Evolutionary conservation across 2,113 vertebrate genomes (phyloP), one percentile per base, ranked within the genome.

Genomic region (Carassius carassius): DNA sequence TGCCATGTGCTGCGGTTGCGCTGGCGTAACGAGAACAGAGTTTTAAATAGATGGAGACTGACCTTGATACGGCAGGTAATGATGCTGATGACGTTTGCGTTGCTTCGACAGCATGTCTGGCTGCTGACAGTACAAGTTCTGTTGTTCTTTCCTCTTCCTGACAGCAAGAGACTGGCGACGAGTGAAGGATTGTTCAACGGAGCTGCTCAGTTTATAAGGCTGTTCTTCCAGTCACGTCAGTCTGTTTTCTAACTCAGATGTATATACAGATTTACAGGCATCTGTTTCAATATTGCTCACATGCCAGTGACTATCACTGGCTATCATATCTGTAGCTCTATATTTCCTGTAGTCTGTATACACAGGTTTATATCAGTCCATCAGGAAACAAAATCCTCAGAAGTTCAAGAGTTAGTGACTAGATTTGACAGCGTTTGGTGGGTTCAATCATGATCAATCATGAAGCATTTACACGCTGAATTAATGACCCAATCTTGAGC

Each of bases 11-110:
- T 37, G 35, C 35, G 35, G 35, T 56, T 56, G 54, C 54, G 54
- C 54, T 65, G 62, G 47, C 44, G 25, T 72, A 73, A 83, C 23
- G 51, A 60, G 81, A 83, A 19, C 49, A 10, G 11, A 21, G 21
- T 58, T 86, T 63, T 83, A 54, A 83, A 79, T n/a, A 83, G 75
- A 83, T 3, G n/a, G 1, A 25, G 12, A 5, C 25, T 79, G 81
- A 73, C 54, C 41, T 62, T 86, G 75, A 62, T 73, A 83, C 47
- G 67, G 54, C 25, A 51, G 74, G 69, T 79, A 73, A 86, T 86
- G 56, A 54, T 49, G n/a, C 16, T 54, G 51, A 54, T 54, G 54
- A 56, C 17, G 54, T 19, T 56, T 0, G 54, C 65, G 60, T 82
- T 81, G 70, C 62, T 70, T 49, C 84, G 73, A 25, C 51, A 86